phyloP scores from a whole-genome alignment of 2,797 vertebrate genomes.

The Hirundo rustica region DNA sequence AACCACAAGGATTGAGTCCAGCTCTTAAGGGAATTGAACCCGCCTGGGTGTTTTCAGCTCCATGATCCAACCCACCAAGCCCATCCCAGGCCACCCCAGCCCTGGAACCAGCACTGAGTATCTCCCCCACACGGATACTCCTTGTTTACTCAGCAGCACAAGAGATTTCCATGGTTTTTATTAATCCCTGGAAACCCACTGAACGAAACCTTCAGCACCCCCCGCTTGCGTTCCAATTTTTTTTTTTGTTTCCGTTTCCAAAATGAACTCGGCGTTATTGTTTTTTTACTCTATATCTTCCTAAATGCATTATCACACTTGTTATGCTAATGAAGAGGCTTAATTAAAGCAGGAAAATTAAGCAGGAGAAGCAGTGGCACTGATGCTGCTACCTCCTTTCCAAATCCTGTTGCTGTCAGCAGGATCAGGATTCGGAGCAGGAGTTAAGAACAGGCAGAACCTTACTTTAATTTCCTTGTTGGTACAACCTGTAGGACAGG shows the following conservation, averaged over 20 bases:
- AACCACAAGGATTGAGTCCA: background rate
- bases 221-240: background rate
- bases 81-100: background rate
- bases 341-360: slow-evolving; percentile 67
- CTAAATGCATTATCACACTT: slow-evolving; percentile 20
- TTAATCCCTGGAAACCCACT: background rate
- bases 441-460: background rate
- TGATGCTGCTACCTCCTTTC: background rate
- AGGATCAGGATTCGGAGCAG: background rate
- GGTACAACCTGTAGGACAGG: background rate
- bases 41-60: accelerated
- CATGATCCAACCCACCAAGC: background rate
- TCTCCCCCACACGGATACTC: background rate
- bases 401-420: background rate
- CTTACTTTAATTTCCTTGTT: background rate
- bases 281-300: slow-evolving; percentile 50
- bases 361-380: background rate
- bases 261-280: slow-evolving; percentile 5
- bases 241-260: slow-evolving; percentile 44
- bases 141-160: background rate
- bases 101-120: slow-evolving; percentile 74
- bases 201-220: background rate
- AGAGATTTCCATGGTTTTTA: background rate
- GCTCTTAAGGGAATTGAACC: accelerated
- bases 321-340: slow-evolving; percentile 61